Evolutionary conservation across 2,113 vertebrate genomes (phyloP).

Genomic region (Cheirogaleus medius): DNA sequence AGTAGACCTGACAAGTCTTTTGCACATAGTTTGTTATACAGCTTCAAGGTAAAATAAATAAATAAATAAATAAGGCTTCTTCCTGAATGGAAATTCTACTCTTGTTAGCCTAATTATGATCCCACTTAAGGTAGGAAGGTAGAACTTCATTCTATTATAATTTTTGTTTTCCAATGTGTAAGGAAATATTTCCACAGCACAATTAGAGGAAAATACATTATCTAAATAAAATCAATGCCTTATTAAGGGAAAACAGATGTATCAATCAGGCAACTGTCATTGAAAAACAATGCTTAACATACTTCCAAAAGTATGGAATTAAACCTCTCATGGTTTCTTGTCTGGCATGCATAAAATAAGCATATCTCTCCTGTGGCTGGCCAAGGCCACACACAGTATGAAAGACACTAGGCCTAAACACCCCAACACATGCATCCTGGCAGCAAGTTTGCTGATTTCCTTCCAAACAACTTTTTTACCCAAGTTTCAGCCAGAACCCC

Average conservation of each 20-base stretch:
- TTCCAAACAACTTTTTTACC: neutral
- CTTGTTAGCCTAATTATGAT: neutral
- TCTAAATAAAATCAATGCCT: neutral
- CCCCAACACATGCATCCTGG: neutral
- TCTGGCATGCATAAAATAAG: neutral
- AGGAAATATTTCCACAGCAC: neutral
- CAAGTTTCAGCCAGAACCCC: neutral
- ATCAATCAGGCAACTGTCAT: neutral
- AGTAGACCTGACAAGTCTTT: slow-evolving; percentile 13
- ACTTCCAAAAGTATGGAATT: neutral
- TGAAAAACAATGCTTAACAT: neutral
- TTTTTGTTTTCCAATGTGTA: neutral
- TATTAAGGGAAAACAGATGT: neutral
- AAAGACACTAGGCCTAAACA: neutral
- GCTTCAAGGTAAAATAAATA: neutral
- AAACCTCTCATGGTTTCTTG: neutral
- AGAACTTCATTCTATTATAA: neutral
- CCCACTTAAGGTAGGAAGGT: neutral
- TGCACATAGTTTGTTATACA: neutral
- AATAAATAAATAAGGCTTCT: neutral
- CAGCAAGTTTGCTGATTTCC: neutral
- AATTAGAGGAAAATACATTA: neutral
- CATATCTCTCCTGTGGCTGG: neutral
- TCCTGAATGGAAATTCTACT: neutral
- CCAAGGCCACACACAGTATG: neutral